A percentile compares a stretch with the other conserved stretches of the same genome.
phyloP scores from a whole-genome alignment of 2,797 vertebrate genomes.

The Saxicola maurus region DNA sequence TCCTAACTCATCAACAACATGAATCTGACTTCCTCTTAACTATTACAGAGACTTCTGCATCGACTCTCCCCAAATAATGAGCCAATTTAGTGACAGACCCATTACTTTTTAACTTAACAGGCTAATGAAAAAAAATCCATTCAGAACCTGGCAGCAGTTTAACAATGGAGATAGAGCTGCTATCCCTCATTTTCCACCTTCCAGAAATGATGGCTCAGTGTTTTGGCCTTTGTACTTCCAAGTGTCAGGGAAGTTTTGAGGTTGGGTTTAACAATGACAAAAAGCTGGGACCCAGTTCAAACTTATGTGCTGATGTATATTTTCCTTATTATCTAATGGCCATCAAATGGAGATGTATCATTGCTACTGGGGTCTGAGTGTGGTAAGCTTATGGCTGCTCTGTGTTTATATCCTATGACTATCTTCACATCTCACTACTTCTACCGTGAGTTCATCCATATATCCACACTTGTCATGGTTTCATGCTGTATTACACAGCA shows the following conservation, averaged over 20 bases:
- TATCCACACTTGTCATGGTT: neutral
- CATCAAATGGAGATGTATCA: neutral
- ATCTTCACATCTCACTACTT: neutral
- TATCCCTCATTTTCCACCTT: neutral
- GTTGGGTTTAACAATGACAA: neutral
- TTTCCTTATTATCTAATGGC: neutral
- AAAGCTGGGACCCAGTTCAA: neutral
- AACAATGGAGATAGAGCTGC: neutral
- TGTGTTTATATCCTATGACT: neutral
- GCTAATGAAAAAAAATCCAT: neutral
- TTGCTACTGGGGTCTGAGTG: neutral
- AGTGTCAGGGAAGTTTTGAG: neutral
- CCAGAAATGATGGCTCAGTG: neutral
- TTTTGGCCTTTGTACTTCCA: neutral
- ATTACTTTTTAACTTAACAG: neutral
- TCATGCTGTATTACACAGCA: neutral
- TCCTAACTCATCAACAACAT: constrained; percentile 6
- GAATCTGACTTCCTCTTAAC: neutral
- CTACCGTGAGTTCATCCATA: neutral
- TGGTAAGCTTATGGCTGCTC: neutral
- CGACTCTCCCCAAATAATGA: neutral
- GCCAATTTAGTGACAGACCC: neutral
- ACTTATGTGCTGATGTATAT: neutral
- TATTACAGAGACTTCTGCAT: neutral
- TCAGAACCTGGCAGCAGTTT: neutral